Evolutionary conservation across 92 coral and sea anemone genomes (phyloP), one percentile per base, ranked within the genome.

Genomic region (Porites lobata): DNA sequence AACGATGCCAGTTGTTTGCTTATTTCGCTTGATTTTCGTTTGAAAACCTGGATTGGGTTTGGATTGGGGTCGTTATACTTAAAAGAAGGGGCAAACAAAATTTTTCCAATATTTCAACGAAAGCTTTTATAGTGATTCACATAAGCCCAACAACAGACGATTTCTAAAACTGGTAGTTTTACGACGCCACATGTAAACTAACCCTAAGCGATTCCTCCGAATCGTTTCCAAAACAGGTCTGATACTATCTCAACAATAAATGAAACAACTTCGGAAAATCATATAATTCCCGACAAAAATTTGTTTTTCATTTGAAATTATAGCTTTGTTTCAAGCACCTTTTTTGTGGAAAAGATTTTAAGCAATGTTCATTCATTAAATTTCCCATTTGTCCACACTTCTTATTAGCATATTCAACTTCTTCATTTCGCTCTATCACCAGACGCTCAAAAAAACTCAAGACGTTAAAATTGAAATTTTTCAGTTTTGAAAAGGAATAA

Each of bases 181-280:
- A 63, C 87, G 20, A 72, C 87, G 87, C 43, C 80, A 72, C 80
- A n/a, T 3, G 12, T 7, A 43, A 50, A 57, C 47, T n/a, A 22
- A 51, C 24, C 12, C 72, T 10, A 52, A 66, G 64, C 50, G 67
- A 11, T 81, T 69, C 38, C 54, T 29, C 17, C 51, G 86, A 69
- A 50, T 66, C 56, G 19, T 38, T 69, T 61, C 13, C 50, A 3
- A 4, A 38, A 6, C 5, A 4, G 47, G 47, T 38, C 47, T 38
- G 47, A 38, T 38, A 3, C 47, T 38, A 4, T 38, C 47, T 38
- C 47, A 4, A 38, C 47, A 29, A 9, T 8, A 12, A 19, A 0
- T 67, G 8, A 14, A 21, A 8, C 2, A 65, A 17, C 75, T 53
- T 15, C 18, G 3, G 29, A 70, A 53, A 6, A 52, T 2, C 52